Conservation (phyloP, 2,797 vertebrate species). For the Acipenser transmontanus region DNA sequence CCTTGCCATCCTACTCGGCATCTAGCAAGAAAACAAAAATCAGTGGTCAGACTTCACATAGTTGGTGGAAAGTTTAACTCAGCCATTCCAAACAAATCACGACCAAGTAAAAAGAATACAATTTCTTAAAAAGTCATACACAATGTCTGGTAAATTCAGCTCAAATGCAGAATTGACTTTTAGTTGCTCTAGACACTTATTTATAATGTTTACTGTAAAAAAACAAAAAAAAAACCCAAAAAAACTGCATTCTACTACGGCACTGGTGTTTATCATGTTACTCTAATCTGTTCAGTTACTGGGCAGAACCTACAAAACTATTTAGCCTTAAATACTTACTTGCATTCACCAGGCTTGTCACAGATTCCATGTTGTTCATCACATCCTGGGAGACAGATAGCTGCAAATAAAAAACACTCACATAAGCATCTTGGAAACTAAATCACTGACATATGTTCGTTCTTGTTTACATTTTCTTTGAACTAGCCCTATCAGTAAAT, state of each 20-base stretch:
- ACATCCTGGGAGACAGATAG: conserved; percentile 90
- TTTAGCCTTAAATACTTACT: conserved; percentile 67
- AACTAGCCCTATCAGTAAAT: conserved; percentile 29
- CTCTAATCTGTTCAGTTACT: too few species aligned
- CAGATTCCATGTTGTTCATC: conserved; percentile 92
- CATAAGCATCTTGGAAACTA: conserved; percentile 37
- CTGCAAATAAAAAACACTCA: conserved; percentile 53
- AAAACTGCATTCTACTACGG: too few species aligned
- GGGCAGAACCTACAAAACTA: conserved; percentile 16
- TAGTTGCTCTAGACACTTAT: too few species aligned
- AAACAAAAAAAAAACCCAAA: too few species aligned
- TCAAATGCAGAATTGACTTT: too few species aligned
- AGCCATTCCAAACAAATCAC: conserved; percentile 26
- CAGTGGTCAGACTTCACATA: conserved; percentile 24
- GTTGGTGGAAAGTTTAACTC: background rate
- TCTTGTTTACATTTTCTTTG: conserved; percentile 20
- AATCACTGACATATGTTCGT: conserved; percentile 27
- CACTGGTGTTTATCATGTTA: too few species aligned
- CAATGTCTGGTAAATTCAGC: background rate
- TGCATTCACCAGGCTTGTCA: conserved; percentile 95
- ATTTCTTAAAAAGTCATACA: conserved; percentile 31
- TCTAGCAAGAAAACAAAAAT: conserved; percentile 50
- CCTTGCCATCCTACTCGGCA: conserved; percentile 95
- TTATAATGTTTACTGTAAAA: too few species aligned
- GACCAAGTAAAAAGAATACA: conserved; percentile 15